Evolutionary conservation across 92 coral and sea anemone species (phyloP).

Genomic region (Pocillopora meandrina): DNA sequence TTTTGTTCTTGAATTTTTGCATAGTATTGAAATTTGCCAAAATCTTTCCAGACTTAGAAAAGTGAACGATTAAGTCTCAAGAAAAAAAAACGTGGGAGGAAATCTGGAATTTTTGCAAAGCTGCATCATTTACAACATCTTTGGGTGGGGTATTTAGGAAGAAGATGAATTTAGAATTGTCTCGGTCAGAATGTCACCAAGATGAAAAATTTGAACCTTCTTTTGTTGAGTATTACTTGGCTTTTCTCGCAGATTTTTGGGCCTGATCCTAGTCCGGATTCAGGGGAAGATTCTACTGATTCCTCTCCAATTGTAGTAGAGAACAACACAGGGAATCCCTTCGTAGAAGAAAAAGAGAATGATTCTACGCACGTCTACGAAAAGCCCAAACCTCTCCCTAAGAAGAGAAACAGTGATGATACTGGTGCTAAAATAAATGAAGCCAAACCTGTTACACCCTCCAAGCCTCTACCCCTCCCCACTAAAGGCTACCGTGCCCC

Average conservation of each 20-base stretch:
- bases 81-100: no score
- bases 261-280: conserved; percentile 36
- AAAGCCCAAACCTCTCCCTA: conserved; percentile 63
- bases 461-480: conserved; percentile 42
- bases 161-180: no score
- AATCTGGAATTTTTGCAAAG: no score
- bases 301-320: conserved; percentile 8
- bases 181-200: no score
- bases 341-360: conserved; percentile 23
- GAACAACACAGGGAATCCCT: conserved; percentile 37
- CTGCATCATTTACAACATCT: no score
- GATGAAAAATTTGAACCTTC: no score
- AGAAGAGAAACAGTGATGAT: conserved; percentile 57
- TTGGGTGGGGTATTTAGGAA: no score
- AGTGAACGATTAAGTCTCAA: no score
- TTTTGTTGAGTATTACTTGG: background rate
- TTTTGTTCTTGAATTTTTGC: no score
- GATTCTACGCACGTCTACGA: background rate
- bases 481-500: conserved; percentile 44
- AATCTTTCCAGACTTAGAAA: no score
- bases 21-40: no score
- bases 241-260: conserved; percentile 37
- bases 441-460: conserved; percentile 16
- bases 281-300: background rate
- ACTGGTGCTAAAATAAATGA: background rate